phyloP scores from a whole-genome alignment of 2,888 invertebrate genomes.

The Allophyes oxyacanthae region DNA sequence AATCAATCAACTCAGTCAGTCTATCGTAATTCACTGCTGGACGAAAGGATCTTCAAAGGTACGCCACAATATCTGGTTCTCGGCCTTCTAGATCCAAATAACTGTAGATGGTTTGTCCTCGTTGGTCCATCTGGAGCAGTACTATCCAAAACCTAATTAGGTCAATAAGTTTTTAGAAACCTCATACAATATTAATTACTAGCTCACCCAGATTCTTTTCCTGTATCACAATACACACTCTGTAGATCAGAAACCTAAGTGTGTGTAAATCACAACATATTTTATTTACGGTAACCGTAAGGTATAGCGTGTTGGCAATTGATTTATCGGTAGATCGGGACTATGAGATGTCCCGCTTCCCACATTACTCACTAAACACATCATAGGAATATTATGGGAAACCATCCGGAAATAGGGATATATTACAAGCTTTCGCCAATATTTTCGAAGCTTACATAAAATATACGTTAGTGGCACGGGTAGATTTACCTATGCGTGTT shows the following conservation, averaged over 20 bases:
- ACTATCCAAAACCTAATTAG: neutral
- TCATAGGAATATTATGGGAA: constrained; percentile 73
- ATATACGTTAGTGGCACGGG: constrained; percentile 26
- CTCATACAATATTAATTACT: constrained; percentile 17
- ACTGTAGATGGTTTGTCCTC: too few species aligned
- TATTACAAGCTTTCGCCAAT: constrained; percentile 57
- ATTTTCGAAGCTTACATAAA: constrained; percentile 57
- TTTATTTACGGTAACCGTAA: constrained; percentile 68
- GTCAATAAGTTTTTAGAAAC: neutral
- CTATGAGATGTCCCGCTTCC: constrained; percentile 72
- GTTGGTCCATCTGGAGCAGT: neutral
- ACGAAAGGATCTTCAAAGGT: too few species aligned
- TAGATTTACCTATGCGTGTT: constrained; percentile 20
- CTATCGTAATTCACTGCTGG: too few species aligned
- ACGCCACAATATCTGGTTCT: too few species aligned
- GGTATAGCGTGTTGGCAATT: constrained; percentile 74
- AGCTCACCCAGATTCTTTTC: constrained; percentile 8
- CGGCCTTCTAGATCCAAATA: too few species aligned
- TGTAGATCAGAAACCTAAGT: constrained; percentile 16
- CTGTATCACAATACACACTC: neutral
- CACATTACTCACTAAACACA: constrained; percentile 81
- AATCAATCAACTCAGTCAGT: too few species aligned
- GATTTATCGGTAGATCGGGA: constrained; percentile 82
- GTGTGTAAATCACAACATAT: constrained; percentile 56
- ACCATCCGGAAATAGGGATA: constrained; percentile 69